Evolutionary conservation across 2,888 invertebrate species (phyloP).

Genomic region (Electrophaes corylata): DNA sequence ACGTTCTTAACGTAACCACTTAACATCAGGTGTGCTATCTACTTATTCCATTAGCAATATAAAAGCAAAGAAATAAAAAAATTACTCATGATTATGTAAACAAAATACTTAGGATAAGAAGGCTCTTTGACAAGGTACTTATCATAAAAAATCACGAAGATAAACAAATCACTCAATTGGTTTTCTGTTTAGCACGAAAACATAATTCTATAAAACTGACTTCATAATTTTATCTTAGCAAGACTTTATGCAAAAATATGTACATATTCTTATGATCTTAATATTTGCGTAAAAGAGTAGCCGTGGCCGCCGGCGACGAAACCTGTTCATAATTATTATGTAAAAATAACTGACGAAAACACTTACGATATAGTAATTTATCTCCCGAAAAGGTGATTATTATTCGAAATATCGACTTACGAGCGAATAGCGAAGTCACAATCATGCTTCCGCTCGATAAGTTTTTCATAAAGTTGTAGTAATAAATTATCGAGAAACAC

Average conservation of each 20-base stretch:
- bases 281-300: conserved; percentile 38
- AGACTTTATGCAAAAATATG: conserved; percentile 23
- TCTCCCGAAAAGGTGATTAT: conserved; percentile 54
- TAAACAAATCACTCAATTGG: background rate
- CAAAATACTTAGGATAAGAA: too few relatives aligned
- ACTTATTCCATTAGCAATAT: too few relatives aligned
- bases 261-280: conserved; percentile 32
- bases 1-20: too few relatives aligned
- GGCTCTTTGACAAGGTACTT: too few relatives aligned
- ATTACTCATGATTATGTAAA: too few relatives aligned
- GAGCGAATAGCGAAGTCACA: conserved; percentile 50
- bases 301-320: conserved; percentile 28
- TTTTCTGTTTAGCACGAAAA: background rate
- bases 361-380: conserved; percentile 47
- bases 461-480: conserved; percentile 43
- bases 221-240: conserved; percentile 11
- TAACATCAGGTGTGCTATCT: too few relatives aligned
- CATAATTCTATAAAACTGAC: background rate
- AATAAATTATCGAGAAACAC: conserved; percentile 65
- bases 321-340: conserved; percentile 34
- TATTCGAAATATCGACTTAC: conserved; percentile 52
- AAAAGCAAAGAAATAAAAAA: too few relatives aligned
- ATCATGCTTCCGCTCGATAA: conserved; percentile 43
- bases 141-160: too few relatives aligned
- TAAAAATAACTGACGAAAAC: conserved; percentile 37